Base-by-base conservation (phyloP, 2,797 vertebrate species). In the Acipenser ruthenus region DNA sequence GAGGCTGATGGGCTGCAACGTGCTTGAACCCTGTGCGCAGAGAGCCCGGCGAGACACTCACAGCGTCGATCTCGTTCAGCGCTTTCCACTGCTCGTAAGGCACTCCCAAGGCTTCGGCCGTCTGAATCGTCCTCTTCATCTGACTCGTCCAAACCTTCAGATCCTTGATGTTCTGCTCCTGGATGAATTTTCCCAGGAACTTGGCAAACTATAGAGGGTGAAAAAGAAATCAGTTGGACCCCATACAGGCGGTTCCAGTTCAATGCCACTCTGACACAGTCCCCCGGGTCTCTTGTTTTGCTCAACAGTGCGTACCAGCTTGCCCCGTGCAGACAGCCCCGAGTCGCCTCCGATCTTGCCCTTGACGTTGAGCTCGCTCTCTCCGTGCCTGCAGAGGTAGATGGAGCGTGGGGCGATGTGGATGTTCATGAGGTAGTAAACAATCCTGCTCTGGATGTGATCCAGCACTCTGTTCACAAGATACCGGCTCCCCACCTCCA, bases 361-460 rank as follows among this genome's bases (percentile, higher is more conserved):
- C 72, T 91, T 94, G 69, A 98, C 83, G 2, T 99, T 98, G 63
- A 98, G 91, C 65, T 99, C 96, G 1, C 97, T 99, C 82, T 99
- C 97, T 5, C 97, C 96, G 0, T 99, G 96, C 48, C 97, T 95
- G 69, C 96, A 99, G 85, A 99, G 88, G 89, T 97, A 99, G 88
- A 99, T 99, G 61, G 93, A 95, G 69, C 96, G 95, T 1, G 97
- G 97, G 0, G 95, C 96, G 80, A 99, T 95, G 0, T 99, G 97
- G 80, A 99, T 99, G 80, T 99, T 99, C 97, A 99, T 99, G 89
- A 99, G 96, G 93, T 99, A 99, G 88, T 99, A 99, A 8, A 99
- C 97, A 2, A 99, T 99, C 18, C 95, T 87, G 82, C 97, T 99
- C 90, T 99, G 97, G 79, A 99, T 93, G 87, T 99, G 97, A 83